phyloP scores from a whole-genome alignment of 2,888 invertebrate genomes.

The Mesochorus sp. region DNA sequence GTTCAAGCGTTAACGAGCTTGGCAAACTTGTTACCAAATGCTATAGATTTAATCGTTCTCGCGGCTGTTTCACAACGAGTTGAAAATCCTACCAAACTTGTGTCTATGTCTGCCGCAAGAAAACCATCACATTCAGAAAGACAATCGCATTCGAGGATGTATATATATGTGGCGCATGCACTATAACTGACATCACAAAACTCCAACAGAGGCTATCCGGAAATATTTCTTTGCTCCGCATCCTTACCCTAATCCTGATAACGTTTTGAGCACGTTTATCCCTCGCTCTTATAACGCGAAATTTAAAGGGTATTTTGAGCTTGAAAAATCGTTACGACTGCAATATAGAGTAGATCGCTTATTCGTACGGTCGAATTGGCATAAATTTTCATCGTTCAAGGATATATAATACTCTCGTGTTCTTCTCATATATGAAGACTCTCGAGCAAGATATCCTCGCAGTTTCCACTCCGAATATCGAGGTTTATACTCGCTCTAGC shows the following conservation, averaged over 20 bases:
- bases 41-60: slow-evolving; percentile 46
- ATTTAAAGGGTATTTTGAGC: background rate
- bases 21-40: slow-evolving; percentile 45
- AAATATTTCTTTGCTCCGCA: background rate
- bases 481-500: background rate
- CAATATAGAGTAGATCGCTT: background rate
- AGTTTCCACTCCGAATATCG: background rate
- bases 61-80: slow-evolving; percentile 13
- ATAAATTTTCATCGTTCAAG: slow-evolving; percentile 24
- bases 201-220: background rate
- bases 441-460: background rate
- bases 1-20: slow-evolving; percentile 52
- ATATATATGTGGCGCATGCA: no score
- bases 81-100: background rate
- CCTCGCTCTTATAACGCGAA: background rate
- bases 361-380: slow-evolving; percentile 2
- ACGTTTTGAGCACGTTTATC: no score
- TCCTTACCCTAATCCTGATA: background rate
- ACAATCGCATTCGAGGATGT: no score
- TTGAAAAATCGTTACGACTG: background rate
- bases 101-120: background rate
- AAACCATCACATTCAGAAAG: slow-evolving; percentile 6
- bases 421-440: background rate
- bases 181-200: slow-evolving; percentile 24
- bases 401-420: no score